A percentile compares a stretch with the other conserved stretches of the same genome.
These are phyloP conservation scores for Platycnemis pennipes DNA, from an alignment of 2,888 invertebrate species.

Conservation along the genomic window DNA sequence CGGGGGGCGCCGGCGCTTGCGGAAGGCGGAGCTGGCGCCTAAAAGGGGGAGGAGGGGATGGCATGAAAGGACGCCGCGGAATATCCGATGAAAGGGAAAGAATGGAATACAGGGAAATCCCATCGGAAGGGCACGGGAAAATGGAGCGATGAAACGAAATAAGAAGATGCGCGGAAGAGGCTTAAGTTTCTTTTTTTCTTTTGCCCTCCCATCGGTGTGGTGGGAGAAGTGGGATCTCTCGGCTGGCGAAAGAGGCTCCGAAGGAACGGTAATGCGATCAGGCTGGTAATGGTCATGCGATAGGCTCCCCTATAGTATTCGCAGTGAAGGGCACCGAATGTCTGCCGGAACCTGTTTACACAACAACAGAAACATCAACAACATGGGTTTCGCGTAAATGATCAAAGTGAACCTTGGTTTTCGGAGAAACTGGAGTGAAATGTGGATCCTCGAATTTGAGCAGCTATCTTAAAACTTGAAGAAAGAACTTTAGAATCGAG, in stretches of 20 bases:
- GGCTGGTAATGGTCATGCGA: neutral
- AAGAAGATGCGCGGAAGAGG: neutral
- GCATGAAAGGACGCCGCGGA: neutral
- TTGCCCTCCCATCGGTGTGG: no score
- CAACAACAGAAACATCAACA: neutral
- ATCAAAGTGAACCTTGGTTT: neutral
- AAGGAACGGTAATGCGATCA: neutral
- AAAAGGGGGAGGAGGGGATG: neutral
- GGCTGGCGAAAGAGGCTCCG: neutral
- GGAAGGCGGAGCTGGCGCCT: no score
- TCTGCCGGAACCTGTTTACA: neutral
- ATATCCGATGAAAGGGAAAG: neutral
- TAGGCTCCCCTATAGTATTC: neutral
- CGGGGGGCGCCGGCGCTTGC: no score
- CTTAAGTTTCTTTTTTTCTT: no score
- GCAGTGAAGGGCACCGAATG: neutral
- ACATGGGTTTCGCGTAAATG: neutral
- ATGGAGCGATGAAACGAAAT: constrained; percentile 20
- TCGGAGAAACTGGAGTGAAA: no score
- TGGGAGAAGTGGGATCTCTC: no score
- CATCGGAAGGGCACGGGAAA: neutral
- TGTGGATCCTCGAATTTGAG: no score
- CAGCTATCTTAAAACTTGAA: no score
- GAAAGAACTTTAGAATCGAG: no score
- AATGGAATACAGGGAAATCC: neutral